Percentiles rank a stretch among this genome's conserved stretches.
Evolutionary conservation across 1,140 invertebrate species (phyloP).

Genomic region (Aphis gossypii): DNA sequence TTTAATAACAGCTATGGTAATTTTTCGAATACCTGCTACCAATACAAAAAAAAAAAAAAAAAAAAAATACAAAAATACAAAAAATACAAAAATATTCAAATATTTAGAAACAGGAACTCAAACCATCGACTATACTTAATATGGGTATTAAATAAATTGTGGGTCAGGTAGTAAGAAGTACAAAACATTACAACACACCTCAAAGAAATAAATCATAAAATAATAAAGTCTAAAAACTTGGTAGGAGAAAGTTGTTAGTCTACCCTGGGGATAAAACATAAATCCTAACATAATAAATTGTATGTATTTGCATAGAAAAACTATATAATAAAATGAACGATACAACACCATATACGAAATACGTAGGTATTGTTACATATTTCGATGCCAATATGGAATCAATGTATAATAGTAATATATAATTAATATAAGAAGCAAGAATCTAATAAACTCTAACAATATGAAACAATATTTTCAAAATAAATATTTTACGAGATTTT

Average conservation of each 20-base stretch:
- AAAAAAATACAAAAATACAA: no score
- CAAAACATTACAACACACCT: background rate
- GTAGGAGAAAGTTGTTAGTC: slow-evolving; percentile 1
- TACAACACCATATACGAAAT: background rate
- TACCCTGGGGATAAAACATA: background rate
- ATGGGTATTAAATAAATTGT: background rate
- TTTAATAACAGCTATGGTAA: background rate
- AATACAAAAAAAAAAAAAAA: background rate
- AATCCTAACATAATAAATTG: background rate
- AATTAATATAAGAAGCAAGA: background rate
- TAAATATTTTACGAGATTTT: background rate
- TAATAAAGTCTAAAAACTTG: background rate
- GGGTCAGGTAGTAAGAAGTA: background rate
- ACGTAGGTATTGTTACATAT: background rate
- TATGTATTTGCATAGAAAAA: slow-evolving; percentile 13
- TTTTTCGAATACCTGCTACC: background rate
- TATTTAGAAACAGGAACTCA: background rate
- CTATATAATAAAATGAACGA: slow-evolving; percentile 10
- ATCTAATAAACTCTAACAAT: background rate
- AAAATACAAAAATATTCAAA: background rate
- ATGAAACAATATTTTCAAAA: background rate
- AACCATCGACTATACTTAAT: background rate
- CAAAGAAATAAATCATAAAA: slow-evolving; percentile 20
- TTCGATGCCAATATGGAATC: background rate
- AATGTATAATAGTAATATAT: background rate